Conservation (phyloP, 2,888 invertebrate genomes). For the Caenorhabditis drosophilae region DNA sequence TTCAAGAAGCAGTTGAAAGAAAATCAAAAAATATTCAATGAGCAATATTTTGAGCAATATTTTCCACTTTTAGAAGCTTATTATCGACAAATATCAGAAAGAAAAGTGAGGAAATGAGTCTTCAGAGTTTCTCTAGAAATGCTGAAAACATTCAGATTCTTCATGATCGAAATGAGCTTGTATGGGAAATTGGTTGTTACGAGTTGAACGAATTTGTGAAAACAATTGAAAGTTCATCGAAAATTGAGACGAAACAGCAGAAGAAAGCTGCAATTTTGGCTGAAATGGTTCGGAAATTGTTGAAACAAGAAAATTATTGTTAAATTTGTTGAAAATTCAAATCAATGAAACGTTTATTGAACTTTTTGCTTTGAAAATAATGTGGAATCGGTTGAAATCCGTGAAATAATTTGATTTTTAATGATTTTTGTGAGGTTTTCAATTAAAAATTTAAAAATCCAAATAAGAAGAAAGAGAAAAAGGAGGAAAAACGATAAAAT, state of each 20-base stretch:
- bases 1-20: slow-evolving; percentile 32
- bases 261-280: slow-evolving; percentile 39
- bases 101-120: background rate
- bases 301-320: slow-evolving; percentile 10
- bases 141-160: slow-evolving; percentile 29
- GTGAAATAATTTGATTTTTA: background rate
- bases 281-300: slow-evolving; percentile 37
- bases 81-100: no score
- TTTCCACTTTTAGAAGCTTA: background rate
- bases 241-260: slow-evolving; percentile 5
- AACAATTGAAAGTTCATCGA: slow-evolving; percentile 14
- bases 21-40: slow-evolving; percentile 24
- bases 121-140: background rate
- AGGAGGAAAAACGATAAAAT: slow-evolving; percentile 13
- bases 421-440: background rate
- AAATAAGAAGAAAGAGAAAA: slow-evolving; percentile 1
- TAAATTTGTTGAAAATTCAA: background rate
- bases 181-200: slow-evolving; percentile 52
- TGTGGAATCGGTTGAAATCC: background rate
- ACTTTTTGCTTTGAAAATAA: background rate
- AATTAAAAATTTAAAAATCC: background rate
- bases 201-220: slow-evolving; percentile 55
- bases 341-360: slow-evolving; percentile 1
- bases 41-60: slow-evolving; percentile 52
- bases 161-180: slow-evolving; percentile 47